These are phyloP conservation scores for Hydroisotoma schaefferi DNA, from an alignment of 2,888 invertebrate genomes.

Conservation along the genomic window DNA sequence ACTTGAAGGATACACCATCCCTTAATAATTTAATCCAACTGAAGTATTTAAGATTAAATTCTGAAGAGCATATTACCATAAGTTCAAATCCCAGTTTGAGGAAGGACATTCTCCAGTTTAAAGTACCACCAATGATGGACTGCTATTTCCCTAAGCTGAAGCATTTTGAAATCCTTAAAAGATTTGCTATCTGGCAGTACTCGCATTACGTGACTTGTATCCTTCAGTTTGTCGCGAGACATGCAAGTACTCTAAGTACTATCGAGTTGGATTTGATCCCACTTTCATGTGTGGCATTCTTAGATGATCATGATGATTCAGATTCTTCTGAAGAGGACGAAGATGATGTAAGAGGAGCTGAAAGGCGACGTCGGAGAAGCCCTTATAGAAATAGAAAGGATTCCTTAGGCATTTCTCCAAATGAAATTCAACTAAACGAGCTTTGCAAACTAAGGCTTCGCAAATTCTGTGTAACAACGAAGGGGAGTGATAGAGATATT, in stretches of 20 bases:
- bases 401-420: constrained; percentile 26
- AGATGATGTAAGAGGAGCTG: neutral
- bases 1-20: constrained; percentile 39
- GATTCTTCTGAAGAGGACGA: constrained; percentile 34
- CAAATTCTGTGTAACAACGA: constrained; percentile 38
- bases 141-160: constrained; percentile 39
- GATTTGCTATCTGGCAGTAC: constrained; percentile 38
- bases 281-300: constrained; percentile 31
- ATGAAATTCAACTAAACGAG: constrained; percentile 29
- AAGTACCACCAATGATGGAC: constrained; percentile 40
- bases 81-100: neutral
- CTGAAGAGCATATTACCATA: constrained; percentile 35
- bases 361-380: constrained; percentile 3
- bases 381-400: constrained; percentile 9
- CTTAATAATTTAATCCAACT: constrained; percentile 33
- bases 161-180: constrained; percentile 40
- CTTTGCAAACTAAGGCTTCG: constrained; percentile 28
- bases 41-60: constrained; percentile 37
- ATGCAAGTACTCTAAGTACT: constrained; percentile 32
- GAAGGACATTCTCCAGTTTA: constrained; percentile 14
- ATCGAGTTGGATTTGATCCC: constrained; percentile 40
- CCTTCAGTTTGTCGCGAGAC: constrained; percentile 40
- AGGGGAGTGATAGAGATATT: constrained; percentile 37
- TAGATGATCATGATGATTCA: constrained; percentile 20
- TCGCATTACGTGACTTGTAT: constrained; percentile 37